Conservation (phyloP, 2,113 vertebrate genomes). For the Mandrillus leucophaeus region DNA sequence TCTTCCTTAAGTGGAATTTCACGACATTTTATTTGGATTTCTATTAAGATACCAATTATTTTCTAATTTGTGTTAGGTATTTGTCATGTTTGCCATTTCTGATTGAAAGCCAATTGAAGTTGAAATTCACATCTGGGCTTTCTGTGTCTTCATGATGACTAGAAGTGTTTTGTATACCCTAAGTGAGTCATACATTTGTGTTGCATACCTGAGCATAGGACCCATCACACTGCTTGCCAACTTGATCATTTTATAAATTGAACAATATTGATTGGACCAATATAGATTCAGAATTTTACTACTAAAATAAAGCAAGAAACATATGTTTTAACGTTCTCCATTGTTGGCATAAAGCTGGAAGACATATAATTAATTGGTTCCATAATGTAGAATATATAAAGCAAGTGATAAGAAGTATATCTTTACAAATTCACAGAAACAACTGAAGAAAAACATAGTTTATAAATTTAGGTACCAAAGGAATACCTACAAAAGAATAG, state of each 20-base stretch:
- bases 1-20: not conserved
- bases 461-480: not conserved
- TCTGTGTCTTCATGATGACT: not conserved
- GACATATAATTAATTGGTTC: not conserved
- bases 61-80: not conserved
- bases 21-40: not conserved
- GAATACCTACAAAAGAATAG: not conserved
- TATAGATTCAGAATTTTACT: not conserved
- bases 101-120: not conserved
- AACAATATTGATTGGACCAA: not conserved
- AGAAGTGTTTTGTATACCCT: not conserved
- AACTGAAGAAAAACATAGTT: not conserved
- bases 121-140: not conserved
- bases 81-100: not conserved
- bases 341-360: not conserved
- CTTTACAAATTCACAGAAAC: not conserved
- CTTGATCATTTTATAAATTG: not conserved
- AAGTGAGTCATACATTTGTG: not conserved
- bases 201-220: not conserved
- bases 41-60: not conserved
- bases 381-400: not conserved
- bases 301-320: not conserved
- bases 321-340: not conserved
- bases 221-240: not conserved
- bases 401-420: not conserved